Evolutionary conservation across 2,113 vertebrate species (phyloP).

Genomic region (Zosterops japonicus): DNA sequence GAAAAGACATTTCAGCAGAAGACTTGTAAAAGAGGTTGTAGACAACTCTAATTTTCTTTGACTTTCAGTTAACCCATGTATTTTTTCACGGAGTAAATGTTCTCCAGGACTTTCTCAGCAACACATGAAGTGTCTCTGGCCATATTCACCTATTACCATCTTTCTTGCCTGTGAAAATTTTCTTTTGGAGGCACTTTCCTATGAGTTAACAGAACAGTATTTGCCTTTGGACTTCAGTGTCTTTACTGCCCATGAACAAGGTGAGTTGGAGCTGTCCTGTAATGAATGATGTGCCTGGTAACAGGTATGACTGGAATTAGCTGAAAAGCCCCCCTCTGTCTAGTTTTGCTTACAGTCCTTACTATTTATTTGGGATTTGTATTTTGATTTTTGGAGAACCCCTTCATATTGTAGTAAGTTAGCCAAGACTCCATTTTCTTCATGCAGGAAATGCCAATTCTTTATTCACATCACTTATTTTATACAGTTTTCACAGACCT

Average conservation of each 20-base stretch:
- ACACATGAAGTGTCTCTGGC: neutral
- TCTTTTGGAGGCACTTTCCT: neutral
- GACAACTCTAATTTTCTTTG: neutral
- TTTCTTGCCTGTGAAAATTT: neutral
- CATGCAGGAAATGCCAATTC: neutral
- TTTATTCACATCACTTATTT: neutral
- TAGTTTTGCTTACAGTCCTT: neutral
- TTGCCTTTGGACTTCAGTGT: neutral
- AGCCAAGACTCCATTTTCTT: neutral
- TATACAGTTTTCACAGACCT: neutral
- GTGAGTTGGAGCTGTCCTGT: neutral
- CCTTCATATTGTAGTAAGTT: neutral
- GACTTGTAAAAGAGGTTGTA: neutral
- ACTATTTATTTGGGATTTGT: neutral
- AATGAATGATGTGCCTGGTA: fast-evolving
- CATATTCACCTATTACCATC: neutral
- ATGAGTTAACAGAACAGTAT: neutral
- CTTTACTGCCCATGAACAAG: neutral
- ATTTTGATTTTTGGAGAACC: neutral
- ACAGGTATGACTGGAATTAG: neutral
- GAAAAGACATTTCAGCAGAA: neutral
- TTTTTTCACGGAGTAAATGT: neutral
- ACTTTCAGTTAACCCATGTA: neutral
- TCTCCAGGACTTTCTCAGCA: neutral
- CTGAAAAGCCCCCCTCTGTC: neutral